Conservation (phyloP, 2,888 invertebrate genomes). For the Ecliptopera silaceata region DNA sequence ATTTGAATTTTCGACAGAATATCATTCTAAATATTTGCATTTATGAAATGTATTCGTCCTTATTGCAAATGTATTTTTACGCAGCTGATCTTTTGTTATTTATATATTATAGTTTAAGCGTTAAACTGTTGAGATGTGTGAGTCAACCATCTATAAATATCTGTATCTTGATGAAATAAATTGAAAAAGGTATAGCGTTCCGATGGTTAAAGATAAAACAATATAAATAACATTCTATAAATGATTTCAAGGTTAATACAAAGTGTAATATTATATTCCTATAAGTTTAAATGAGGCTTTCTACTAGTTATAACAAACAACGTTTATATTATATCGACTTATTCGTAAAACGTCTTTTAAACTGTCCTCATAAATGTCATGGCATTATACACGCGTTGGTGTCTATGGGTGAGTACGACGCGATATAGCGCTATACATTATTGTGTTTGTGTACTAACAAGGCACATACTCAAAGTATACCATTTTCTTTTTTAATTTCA, state of each 20-base stretch:
- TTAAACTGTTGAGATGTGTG: constrained; percentile 26
- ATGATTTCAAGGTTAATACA: constrained; percentile 8
- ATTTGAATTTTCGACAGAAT: constrained; percentile 38
- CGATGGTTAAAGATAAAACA: constrained; percentile 12
- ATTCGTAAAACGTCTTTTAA: too few relatives aligned
- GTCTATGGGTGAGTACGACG: too few relatives aligned
- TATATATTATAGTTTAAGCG: constrained; percentile 25
- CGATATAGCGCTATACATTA: too few relatives aligned
- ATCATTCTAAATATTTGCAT: constrained; percentile 36
- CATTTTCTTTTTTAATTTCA: too few relatives aligned
- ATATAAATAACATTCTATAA: constrained; percentile 3
- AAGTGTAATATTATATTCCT: too few relatives aligned
- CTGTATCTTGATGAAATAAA: constrained; percentile 14
- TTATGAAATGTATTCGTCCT: constrained; percentile 40
- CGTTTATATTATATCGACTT: too few relatives aligned
- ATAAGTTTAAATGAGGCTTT: too few relatives aligned
- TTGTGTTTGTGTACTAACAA: too few relatives aligned
- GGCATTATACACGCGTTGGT: too few relatives aligned
- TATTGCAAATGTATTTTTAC: constrained; percentile 29
- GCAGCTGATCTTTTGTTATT: constrained; percentile 27
- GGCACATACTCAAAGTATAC: too few relatives aligned
- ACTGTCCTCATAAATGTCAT: too few relatives aligned
- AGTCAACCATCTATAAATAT: constrained; percentile 10
- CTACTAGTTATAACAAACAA: too few relatives aligned
- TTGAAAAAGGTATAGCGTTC: constrained; percentile 8